Conservation (phyloP, 1,140 invertebrate genomes). For the Drosophila sp. region DNA sequence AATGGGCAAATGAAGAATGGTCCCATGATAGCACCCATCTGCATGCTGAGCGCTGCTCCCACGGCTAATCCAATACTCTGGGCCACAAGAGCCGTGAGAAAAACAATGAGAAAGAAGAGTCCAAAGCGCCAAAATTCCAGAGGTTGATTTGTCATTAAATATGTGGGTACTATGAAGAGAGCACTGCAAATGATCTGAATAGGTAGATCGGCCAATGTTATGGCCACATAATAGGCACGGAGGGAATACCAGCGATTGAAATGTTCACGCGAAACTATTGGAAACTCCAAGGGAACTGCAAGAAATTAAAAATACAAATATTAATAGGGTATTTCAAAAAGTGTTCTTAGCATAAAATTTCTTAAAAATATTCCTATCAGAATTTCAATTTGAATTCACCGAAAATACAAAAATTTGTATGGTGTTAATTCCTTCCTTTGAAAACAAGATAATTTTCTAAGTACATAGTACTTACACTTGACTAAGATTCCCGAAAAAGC, state of each 20-base stretch:
- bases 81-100: slow-evolving; percentile 91
- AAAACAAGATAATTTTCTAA: too few species aligned
- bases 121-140: slow-evolving; percentile 87
- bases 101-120: slow-evolving; percentile 88
- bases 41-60: slow-evolving; percentile 90
- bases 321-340: neutral
- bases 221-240: slow-evolving; percentile 93
- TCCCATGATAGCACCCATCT: slow-evolving; percentile 93
- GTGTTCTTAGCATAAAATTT: too few species aligned
- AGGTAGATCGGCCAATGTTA: slow-evolving; percentile 92
- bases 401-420: too few species aligned
- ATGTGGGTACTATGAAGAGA: slow-evolving; percentile 90
- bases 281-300: slow-evolving; percentile 93
- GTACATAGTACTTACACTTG: slow-evolving; percentile 89
- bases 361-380: too few species aligned
- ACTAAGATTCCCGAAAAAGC: slow-evolving; percentile 94
- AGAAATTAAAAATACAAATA: neutral
- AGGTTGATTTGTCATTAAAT: slow-evolving; percentile 93
- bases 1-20: slow-evolving; percentile 93
- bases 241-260: slow-evolving; percentile 98
- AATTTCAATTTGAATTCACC: too few species aligned
- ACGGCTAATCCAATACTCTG: slow-evolving; percentile 92
- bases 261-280: slow-evolving; percentile 92
- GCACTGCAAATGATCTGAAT: slow-evolving; percentile 91
- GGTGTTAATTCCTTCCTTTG: too few species aligned